phyloP scores from a whole-genome alignment of 2,888 invertebrate genomes.

The Protodeltote pygarga region DNA sequence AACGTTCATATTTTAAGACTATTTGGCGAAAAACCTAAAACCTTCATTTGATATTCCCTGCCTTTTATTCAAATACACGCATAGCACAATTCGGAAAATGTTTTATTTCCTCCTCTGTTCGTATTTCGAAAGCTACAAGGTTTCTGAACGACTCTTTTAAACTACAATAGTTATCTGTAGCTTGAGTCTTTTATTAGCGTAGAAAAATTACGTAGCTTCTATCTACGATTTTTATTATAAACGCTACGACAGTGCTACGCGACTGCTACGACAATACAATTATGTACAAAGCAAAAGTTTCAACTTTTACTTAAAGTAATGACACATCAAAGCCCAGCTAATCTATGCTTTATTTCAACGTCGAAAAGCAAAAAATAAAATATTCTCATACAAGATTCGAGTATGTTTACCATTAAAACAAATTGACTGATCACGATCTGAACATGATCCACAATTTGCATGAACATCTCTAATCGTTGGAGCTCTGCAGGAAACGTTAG shows the following conservation, averaged over 20 bases:
- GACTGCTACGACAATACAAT: too few species aligned
- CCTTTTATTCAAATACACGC: constrained; percentile 31
- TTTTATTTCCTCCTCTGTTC: constrained; percentile 31
- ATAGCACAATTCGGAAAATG: constrained; percentile 24
- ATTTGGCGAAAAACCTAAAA: constrained; percentile 39
- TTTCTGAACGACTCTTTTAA: too few species aligned
- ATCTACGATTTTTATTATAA: too few species aligned
- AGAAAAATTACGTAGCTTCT: too few species aligned
- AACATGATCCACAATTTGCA: constrained; percentile 43
- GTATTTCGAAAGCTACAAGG: constrained; percentile 21
- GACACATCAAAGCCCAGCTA: too few species aligned
- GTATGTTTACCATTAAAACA: constrained; percentile 1
- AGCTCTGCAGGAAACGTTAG: constrained; percentile 72
- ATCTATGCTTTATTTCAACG: not conserved
- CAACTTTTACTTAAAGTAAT: too few species aligned
- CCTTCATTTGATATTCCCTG: constrained; percentile 36
- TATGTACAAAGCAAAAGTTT: too few species aligned
- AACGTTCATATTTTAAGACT: constrained; percentile 42
- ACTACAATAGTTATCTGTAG: too few species aligned
- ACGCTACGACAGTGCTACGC: too few species aligned
- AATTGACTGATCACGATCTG: constrained; percentile 21
- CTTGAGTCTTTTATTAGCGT: too few species aligned
- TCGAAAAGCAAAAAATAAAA: not conserved
- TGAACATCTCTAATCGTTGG: constrained; percentile 52
- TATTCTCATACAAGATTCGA: not conserved